Base-by-base conservation (phyloP, 2,888 invertebrate genomes). In the Spodoptera exigua region DNA sequence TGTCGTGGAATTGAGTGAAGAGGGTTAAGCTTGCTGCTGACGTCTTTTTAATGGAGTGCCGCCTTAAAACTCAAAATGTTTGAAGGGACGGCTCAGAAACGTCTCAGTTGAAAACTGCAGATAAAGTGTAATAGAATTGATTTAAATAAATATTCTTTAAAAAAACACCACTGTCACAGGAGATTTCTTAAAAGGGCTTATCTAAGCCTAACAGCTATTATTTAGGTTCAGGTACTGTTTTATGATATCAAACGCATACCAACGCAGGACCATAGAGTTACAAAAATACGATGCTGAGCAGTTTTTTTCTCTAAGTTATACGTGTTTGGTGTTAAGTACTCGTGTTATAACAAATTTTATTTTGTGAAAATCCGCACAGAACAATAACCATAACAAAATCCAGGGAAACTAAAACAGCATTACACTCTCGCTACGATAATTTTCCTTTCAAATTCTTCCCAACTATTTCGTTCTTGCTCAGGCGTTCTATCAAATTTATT, bases 401-500 rank as follows among this genome's bases (percentile, higher is more conserved):
- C 7, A 43, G 17, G 36, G 17, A 32, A 27, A 63, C 55, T 11
- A 2, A 40, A 37, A 43, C 46, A 43, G 12, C 35, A 51, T 51
- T 21, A 39, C 17, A 43, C 39, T 53, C 43, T 49, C 17, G 35
- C 65, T 37, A 14, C 36, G 43, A 59, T 74, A 62, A 63, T 55
- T 63, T 71, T 70, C 56, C 36, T 71, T 60, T 57, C 16, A 71
- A 52, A 48, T 61, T 27, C 39, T 45, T 3, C 39, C 17, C 41
- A 43, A 14, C 43, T 35, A 35, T 47, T 48, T 56, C 49, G 45
- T 21, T 53, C 41, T 36, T n/a, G 32, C 43, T 65, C 62, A 49
- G 51, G 67, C 79, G 76, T 85, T 84, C 82, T 78, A 82, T 86
- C 82, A 83, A 86, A 85, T 87, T 85, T 86, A 85, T 86, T 86